Percentiles rank a stretch among this genome's conserved stretches.
phyloP scores from a whole-genome alignment of 64 coral and sea anemone genomes.

The Actinia equina region DNA sequence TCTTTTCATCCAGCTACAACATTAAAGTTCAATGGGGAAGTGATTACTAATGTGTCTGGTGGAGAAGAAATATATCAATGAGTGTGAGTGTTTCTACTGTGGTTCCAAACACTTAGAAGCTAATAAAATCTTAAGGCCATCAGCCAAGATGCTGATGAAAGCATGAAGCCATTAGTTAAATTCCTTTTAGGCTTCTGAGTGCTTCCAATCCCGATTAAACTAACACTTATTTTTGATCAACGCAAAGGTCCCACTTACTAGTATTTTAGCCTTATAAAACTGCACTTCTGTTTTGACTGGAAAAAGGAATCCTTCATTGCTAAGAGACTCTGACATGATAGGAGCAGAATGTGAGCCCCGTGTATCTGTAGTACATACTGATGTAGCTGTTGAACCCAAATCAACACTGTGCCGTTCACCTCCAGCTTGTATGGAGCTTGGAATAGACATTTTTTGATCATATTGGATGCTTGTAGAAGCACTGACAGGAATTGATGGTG shows the following conservation, averaged over 20 bases:
- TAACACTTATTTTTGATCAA: too few species aligned
- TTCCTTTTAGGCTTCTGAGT: too few species aligned
- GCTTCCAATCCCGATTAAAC: too few species aligned
- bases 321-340: background rate
- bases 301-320: slow-evolving; percentile 5
- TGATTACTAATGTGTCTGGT: too few species aligned
- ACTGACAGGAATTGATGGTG: background rate
- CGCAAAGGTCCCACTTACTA: background rate
- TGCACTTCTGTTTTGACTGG: slow-evolving; percentile 25
- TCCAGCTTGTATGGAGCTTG: background rate
- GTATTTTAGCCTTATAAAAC: slow-evolving; percentile 46
- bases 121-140: too few species aligned
- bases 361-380: background rate
- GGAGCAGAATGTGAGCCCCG: slow-evolving; percentile 42
- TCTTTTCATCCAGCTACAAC: too few species aligned
- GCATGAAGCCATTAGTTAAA: too few species aligned
- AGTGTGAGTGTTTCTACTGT: too few species aligned
- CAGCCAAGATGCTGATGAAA: too few species aligned
- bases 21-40: too few species aligned
- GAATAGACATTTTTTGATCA: background rate
- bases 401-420: background rate
- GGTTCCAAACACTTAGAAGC: too few species aligned
- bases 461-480: background rate
- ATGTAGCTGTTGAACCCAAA: background rate
- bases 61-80: too few species aligned